Evolutionary conservation across 2,113 vertebrate genomes (phyloP).

Genomic region (Empidonax traillii): DNA sequence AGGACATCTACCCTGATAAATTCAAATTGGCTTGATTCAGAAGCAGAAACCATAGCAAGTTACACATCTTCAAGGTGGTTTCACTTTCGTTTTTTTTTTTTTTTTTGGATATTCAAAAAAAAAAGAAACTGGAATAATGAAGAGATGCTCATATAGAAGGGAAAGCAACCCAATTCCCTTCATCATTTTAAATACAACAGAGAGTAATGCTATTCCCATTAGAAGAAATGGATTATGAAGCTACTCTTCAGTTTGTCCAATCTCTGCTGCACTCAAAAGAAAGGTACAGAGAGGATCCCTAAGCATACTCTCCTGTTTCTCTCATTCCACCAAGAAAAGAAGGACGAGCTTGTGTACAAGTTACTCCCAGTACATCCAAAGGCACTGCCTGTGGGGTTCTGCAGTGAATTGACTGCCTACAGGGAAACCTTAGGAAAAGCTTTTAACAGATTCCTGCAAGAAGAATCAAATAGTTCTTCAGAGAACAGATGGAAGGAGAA

Average conservation of each 20-base stretch:
- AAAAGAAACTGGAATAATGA: not conserved
- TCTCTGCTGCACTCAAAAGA: not conserved
- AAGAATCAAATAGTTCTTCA: slow-evolving; percentile 28
- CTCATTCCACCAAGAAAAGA: not conserved
- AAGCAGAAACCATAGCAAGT: not conserved
- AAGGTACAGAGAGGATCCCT: not conserved
- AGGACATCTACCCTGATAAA: not conserved
- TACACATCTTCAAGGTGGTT: not conserved
- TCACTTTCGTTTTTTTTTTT: not conserved
- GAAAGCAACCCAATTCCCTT: not conserved
- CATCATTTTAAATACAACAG: not conserved
- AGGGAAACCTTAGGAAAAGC: slow-evolving; percentile 13
- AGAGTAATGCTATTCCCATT: not conserved
- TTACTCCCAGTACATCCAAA: not conserved
- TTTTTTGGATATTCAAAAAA: not conserved
- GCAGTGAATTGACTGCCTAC: not conserved
- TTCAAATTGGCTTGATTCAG: not conserved
- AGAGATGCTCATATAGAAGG: not conserved
- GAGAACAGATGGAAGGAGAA: slow-evolving; percentile 38
- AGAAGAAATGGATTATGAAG: not conserved
- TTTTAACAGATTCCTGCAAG: slow-evolving; percentile 27
- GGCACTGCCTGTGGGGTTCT: not conserved
- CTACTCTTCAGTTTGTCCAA: not conserved
- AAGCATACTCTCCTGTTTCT: not conserved
- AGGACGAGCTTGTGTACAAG: not conserved